Evolutionary conservation across 2,888 invertebrate species (phyloP).

Genomic region (Aphodius granarius): DNA sequence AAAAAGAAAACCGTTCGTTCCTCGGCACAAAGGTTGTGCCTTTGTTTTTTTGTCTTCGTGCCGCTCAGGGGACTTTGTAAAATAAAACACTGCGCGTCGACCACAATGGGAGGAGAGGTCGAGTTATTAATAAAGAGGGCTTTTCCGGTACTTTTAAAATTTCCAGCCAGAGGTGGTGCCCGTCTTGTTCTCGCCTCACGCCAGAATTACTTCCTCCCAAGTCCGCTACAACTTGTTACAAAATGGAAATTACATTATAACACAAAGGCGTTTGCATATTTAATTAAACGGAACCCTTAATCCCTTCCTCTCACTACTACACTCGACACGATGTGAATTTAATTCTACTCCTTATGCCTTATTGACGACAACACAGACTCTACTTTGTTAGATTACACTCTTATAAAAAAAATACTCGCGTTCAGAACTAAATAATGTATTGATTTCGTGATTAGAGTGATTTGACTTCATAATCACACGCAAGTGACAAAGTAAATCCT

Average conservation of each 20-base stretch:
- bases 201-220: conserved; percentile 16
- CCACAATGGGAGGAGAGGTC: neutral
- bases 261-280: conserved; percentile 27
- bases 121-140: neutral
- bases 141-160: neutral
- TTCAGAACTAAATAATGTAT: too few species aligned
- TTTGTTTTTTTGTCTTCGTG: neutral
- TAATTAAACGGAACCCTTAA: conserved; percentile 23
- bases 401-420: too few species aligned
- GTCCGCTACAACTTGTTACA: conserved; percentile 17
- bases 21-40: neutral
- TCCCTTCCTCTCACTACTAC: neutral
- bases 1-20: neutral
- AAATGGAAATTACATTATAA: conserved; percentile 28
- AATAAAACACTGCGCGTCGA: neutral
- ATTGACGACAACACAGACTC: too few species aligned
- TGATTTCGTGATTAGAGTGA: too few species aligned
- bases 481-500: too few species aligned
- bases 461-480: too few species aligned
- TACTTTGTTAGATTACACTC: too few species aligned
- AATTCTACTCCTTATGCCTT: neutral
- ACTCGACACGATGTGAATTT: neutral
- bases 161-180: neutral
- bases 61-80: neutral
- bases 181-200: neutral